A percentile compares a stretch with the other conserved stretches of the same genome.
These are phyloP conservation scores for Sitophilus oryzae DNA, from an alignment of 1,140 invertebrate genomes.

Conservation along the genomic window DNA sequence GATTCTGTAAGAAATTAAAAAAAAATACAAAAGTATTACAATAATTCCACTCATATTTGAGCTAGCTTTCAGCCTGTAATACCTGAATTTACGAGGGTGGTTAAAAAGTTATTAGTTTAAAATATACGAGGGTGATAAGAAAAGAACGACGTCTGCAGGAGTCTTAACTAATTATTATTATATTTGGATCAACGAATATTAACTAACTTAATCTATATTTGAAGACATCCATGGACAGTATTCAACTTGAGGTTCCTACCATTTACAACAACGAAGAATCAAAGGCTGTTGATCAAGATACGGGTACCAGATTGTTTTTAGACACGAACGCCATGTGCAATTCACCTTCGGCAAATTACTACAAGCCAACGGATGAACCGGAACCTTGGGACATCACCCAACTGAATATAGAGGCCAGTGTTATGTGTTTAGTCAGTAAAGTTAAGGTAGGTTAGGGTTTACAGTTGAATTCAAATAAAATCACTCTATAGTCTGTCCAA, in stretches of 20 bases:
- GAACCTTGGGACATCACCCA: constrained; percentile 86
- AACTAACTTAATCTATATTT: constrained; percentile 7
- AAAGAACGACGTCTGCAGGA: too few relatives aligned
- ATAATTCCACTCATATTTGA: too few relatives aligned
- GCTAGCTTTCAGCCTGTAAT: too few relatives aligned
- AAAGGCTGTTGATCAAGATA: constrained; percentile 32
- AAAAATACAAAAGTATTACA: too few relatives aligned
- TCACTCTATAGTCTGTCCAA: too few relatives aligned
- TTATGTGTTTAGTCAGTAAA: constrained; percentile 80
- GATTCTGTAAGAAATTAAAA: too few relatives aligned
- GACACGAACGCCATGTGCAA: constrained; percentile 70
- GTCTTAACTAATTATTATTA: too few relatives aligned
- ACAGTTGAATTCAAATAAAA: too few relatives aligned
- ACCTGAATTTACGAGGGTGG: too few relatives aligned
- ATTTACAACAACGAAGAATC: constrained; percentile 19
- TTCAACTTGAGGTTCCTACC: constrained; percentile 17
- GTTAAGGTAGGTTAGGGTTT: constrained; percentile 47
- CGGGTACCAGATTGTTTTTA: constrained; percentile 49
- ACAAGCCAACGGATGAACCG: constrained; percentile 74
- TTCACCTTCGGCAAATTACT: constrained; percentile 74
- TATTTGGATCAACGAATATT: too few relatives aligned
- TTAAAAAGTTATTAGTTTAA: too few relatives aligned
- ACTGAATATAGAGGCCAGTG: constrained; percentile 82
- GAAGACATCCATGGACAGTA: constrained; percentile 20
- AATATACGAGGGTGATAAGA: too few relatives aligned